Conservation (phyloP, 2,888 invertebrate genomes). For the Mythimna albipuncta region DNA sequence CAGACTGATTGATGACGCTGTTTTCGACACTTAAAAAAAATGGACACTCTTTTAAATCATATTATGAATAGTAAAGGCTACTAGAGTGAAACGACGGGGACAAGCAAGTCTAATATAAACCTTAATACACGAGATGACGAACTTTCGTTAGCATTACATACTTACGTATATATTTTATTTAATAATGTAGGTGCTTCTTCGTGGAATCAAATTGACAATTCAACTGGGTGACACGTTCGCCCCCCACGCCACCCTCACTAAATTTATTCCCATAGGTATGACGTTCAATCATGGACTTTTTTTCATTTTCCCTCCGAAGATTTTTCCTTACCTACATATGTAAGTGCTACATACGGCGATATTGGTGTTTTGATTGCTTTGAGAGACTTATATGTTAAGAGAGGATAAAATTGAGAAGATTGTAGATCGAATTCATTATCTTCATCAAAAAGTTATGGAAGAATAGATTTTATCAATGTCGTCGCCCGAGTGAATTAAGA, state of each 20-base stretch:
- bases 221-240: conserved; percentile 80
- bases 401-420: conserved; percentile 1
- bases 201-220: conserved; percentile 82
- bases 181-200: conserved; percentile 69
- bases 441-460: neutral
- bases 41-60: no score
- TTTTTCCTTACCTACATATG: conserved; percentile 64
- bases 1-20: no score
- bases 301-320: conserved; percentile 67
- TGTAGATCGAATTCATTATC: conserved; percentile 13
- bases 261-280: conserved; percentile 89
- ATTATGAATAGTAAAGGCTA: no score
- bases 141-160: conserved; percentile 53
- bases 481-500: no score
- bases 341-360: conserved; percentile 56
- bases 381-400: conserved; percentile 45
- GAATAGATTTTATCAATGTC: neutral
- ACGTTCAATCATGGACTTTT: conserved; percentile 88
- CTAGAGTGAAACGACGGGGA: no score
- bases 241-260: conserved; percentile 70
- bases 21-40: no score
- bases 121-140: conserved; percentile 11
- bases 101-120: conserved; percentile 22
- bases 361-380: conserved; percentile 64
- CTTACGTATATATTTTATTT: conserved; percentile 59